Percentiles rank a stretch among this genome's conserved stretches.
phyloP scores from a whole-genome alignment of 2,888 invertebrate species.

The Drosophila putrida region DNA sequence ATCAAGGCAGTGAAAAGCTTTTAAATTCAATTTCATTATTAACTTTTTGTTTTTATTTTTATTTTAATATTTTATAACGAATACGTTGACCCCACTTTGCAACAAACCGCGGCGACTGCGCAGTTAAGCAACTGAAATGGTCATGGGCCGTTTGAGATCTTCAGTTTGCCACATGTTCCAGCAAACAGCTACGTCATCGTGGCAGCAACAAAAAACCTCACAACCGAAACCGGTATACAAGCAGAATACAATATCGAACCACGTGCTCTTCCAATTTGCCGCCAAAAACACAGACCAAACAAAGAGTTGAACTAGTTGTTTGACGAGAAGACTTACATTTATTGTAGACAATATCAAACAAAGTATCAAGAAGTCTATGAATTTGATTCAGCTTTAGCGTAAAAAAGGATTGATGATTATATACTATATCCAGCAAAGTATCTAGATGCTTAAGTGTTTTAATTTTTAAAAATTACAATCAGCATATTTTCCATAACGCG shows the following conservation, averaged over 20 bases:
- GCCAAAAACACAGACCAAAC: conserved; percentile 59
- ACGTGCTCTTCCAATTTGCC: conserved; percentile 67
- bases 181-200: conserved; percentile 67
- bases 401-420: too few relatives aligned
- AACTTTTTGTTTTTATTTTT: conserved; percentile 13
- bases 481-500: background rate
- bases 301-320: conserved; percentile 64
- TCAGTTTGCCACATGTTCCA: conserved; percentile 55
- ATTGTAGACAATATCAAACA: too few relatives aligned
- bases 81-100: conserved; percentile 65
- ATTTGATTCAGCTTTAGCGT: background rate
- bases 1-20: conserved; percentile 3
- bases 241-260: conserved; percentile 40
- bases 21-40: conserved; percentile 27
- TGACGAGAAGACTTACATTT: background rate
- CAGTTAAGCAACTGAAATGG: conserved; percentile 61
- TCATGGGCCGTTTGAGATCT: conserved; percentile 60
- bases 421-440: background rate
- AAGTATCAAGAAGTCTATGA: background rate
- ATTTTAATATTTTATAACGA: conserved; percentile 16
- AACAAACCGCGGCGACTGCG: conserved; percentile 45
- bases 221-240: conserved; percentile 59
- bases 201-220: conserved; percentile 22
- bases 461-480: background rate
- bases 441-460: background rate